phyloP scores from a whole-genome alignment of 2,113 vertebrate species.

The Hydrolagus affinis region DNA sequence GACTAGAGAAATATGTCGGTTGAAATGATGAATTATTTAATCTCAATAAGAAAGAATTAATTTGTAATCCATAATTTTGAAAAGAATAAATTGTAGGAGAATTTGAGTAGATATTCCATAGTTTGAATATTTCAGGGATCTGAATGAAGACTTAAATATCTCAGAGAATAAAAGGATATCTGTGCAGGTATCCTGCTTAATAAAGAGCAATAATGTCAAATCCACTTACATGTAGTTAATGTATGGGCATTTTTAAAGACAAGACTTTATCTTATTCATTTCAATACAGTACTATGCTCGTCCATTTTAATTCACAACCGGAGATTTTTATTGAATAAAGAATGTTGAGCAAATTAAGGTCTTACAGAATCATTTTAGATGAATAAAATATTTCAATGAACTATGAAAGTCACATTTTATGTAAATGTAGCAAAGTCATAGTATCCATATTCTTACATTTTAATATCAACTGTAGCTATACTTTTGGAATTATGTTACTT shows the following conservation, averaged over 20 bases:
- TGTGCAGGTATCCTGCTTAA: neutral
- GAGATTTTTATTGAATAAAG: no score
- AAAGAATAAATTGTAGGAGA: no score
- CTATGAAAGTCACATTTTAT: neutral
- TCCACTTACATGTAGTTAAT: neutral
- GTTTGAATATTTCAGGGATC: no score
- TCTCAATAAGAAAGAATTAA: no score
- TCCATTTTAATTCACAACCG: neutral
- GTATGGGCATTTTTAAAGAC: neutral
- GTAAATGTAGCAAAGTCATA: neutral
- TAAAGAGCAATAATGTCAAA: no score
- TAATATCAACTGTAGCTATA: neutral
- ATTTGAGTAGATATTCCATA: neutral
- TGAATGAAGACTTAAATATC: neutral
- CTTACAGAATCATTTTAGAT: neutral
- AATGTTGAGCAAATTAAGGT: no score
- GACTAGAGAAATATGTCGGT: no score
- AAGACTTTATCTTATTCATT: neutral
- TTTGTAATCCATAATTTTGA: no score
- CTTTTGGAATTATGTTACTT: neutral
- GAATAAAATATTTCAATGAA: neutral
- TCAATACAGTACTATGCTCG: neutral
- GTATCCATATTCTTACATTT: constrained; percentile 9
- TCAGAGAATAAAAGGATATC: neutral
- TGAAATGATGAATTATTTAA: neutral